A percentile compares a stretch with the other conserved stretches of the same genome.
Evolutionary conservation across 1,140 invertebrate species (phyloP).

Genomic region (Drosophila jambulina): DNA sequence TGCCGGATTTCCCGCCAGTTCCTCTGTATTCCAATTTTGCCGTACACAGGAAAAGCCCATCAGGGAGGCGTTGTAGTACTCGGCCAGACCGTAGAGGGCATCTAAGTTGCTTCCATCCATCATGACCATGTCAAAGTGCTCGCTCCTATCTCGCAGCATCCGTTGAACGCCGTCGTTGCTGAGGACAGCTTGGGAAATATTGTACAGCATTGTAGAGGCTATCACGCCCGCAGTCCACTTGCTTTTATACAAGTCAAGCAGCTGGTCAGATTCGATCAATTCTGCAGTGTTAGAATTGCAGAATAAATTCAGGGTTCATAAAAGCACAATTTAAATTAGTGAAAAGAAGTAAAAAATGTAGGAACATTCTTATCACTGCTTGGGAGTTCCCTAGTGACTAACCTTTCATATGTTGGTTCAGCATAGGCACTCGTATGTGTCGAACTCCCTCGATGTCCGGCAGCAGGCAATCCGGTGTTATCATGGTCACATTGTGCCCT

Average conservation of each 20-base stretch:
- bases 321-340: neutral
- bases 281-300: neutral
- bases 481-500: conserved; percentile 51
- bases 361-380: neutral
- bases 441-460: conserved; percentile 17
- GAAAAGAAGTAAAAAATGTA: neutral
- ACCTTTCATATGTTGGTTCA: conserved; percentile 31
- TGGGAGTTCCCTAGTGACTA: neutral
- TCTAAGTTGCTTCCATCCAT: conserved; percentile 40
- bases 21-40: conserved; percentile 35
- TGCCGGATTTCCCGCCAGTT: conserved; percentile 51
- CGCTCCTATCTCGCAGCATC: conserved; percentile 25
- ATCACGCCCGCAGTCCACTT: conserved; percentile 35
- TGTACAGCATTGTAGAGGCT: neutral
- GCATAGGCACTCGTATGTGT: conserved; percentile 22
- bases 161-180: conserved; percentile 38
- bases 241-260: neutral
- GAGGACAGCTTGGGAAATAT: conserved; percentile 25
- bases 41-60: conserved; percentile 49
- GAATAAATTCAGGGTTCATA: neutral
- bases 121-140: conserved; percentile 62
- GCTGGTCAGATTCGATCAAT: neutral
- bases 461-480: conserved; percentile 1
- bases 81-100: conserved; percentile 52
- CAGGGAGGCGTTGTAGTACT: conserved; percentile 52